Conservation (phyloP, 2,113 vertebrate species). For the Ctenodactylus gundi region DNA sequence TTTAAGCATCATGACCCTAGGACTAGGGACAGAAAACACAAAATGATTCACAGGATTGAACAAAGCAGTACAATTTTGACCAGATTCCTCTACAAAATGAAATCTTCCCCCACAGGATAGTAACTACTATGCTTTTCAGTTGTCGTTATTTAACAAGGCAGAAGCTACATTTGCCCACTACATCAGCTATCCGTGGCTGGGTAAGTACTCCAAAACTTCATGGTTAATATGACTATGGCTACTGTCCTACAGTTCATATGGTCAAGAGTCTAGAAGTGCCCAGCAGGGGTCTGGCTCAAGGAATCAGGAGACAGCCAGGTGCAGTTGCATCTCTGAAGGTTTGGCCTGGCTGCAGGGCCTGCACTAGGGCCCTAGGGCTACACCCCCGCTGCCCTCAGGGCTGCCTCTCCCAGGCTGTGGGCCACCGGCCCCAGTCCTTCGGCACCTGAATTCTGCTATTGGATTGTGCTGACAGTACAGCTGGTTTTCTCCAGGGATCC, state of each 20-base stretch:
- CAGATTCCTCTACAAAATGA: background rate
- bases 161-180: background rate
- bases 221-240: background rate
- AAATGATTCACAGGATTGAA: background rate
- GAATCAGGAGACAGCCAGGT: no score
- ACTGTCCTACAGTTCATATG: background rate
- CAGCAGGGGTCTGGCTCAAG: background rate
- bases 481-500: background rate
- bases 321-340: no score
- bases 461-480: background rate
- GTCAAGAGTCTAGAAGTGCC: background rate
- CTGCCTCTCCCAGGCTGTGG: background rate
- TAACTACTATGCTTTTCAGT: background rate
- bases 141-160: background rate
- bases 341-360: no score
- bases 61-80: background rate
- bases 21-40: background rate
- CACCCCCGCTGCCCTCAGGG: no score
- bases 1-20: background rate
- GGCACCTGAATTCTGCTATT: background rate
- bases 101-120: background rate
- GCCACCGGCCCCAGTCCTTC: background rate
- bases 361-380: no score
- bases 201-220: background rate
- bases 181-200: no score